Base-by-base conservation (phyloP, 2,113 vertebrate genomes). In the Ardeotis arabs region DNA sequence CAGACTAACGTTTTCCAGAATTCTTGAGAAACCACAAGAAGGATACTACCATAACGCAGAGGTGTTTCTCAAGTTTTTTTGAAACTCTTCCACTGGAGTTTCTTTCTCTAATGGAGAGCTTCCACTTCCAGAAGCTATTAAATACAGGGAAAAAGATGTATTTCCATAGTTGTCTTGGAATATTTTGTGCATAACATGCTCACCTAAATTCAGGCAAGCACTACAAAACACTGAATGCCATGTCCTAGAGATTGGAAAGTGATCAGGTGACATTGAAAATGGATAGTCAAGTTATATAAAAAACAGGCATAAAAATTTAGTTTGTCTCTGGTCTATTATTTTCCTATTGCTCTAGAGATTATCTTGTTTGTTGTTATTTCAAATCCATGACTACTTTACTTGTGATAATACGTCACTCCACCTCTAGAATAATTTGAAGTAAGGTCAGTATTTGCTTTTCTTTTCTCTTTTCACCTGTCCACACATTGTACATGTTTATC, bases 31-130 rank as follows among this genome's bases (percentile, higher is more conserved):
- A n/a, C 6, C 1, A 1, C 17, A 63, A 9, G 47, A 49, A 44
- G 12, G 29, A 39, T 0, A 0, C 76, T 67, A 35, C 28, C 64
- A 4, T 52, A 47, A 18, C 0, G 2, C 20, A 37, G 23, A 44
- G 16, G 5, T 17, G 8, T 53, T 83, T 72, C 33, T 55, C 7
- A 28, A 56, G 10, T 3, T 81, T 53, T 80, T 64, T 49, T 62
- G 55, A 62, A 77, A 60, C 11, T 28, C 25, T 70, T 88, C 47
- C 33, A 3, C 8, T 47, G 39, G 10, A 77, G 10, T 76, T 90
- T 67, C 41, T 44, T 44, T 44, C 25, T 75, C 20, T 35, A 29
- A 11, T 55, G 80, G 47, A 82, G 60, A 56, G 24, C 53, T 82
- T 87, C 33, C 10, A 16, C 72, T 93, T 90, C 70, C 16, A 47